Percentiles rank a stretch among this genome's conserved stretches.
phyloP scores from a whole-genome alignment of 1,140 invertebrate genomes.

The Eurytemora carolleeae region DNA sequence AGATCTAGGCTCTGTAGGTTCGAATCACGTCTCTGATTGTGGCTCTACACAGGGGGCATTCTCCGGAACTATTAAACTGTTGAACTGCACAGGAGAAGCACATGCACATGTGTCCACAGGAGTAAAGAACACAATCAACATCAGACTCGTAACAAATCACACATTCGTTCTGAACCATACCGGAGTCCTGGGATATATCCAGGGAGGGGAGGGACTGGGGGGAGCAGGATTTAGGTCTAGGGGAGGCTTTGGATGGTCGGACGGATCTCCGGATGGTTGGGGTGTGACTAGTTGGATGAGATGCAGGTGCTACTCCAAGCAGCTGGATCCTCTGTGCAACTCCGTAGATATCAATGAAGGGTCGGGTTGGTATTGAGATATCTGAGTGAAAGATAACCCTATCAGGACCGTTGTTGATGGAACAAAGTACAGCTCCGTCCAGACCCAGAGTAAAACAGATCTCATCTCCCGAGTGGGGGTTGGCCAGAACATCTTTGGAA shows the following conservation, averaged over 20 bases:
- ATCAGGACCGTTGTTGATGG: slow-evolving; percentile 53
- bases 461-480: slow-evolving; percentile 60
- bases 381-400: slow-evolving; percentile 79
- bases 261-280: neutral
- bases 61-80: slow-evolving; percentile 64
- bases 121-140: slow-evolving; percentile 84
- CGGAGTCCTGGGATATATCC: neutral
- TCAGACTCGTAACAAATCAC: slow-evolving; percentile 78
- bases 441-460: slow-evolving; percentile 26
- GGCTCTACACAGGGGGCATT: slow-evolving; percentile 84
- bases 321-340: slow-evolving; percentile 63
- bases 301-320: slow-evolving; percentile 29
- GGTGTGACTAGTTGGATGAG: neutral
- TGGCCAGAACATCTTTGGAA: slow-evolving; percentile 64
- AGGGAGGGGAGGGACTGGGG: neutral
- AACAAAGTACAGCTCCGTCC: slow-evolving; percentile 57
- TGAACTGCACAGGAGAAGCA: slow-evolving; percentile 83
- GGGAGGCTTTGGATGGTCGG: neutral
- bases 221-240: neutral
- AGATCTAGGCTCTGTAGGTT: slow-evolving; percentile 39
- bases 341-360: slow-evolving; percentile 84
- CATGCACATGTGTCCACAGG: slow-evolving; percentile 96
- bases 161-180: slow-evolving; percentile 40
- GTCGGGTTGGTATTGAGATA: slow-evolving; percentile 63
- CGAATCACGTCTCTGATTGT: slow-evolving; percentile 79